Conservation (phyloP, 2,113 vertebrate species). For the Etia nguti region DNA sequence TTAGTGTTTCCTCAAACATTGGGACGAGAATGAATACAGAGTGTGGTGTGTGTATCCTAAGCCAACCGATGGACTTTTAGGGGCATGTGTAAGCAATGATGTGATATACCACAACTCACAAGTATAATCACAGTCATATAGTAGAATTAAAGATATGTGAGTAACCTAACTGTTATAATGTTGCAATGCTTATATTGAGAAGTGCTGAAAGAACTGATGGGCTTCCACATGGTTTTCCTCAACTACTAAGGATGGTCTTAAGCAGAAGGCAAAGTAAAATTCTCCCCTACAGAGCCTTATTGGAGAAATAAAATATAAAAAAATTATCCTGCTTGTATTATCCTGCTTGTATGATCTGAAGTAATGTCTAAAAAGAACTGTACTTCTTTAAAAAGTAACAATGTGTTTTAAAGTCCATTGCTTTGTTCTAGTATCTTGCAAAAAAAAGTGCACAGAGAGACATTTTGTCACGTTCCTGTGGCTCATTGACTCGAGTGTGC, state of each 20-base stretch:
- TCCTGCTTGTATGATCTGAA: neutral
- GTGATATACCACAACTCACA: neutral
- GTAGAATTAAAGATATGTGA: neutral
- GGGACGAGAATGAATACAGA: neutral
- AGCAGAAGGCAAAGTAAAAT: neutral
- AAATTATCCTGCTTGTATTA: neutral
- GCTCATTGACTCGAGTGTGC: neutral
- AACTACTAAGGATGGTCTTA: neutral
- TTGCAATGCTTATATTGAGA: neutral
- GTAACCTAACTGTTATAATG: neutral
- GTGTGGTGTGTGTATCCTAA: neutral
- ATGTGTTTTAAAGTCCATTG: neutral
- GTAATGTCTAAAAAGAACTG: neutral
- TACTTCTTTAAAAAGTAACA: neutral
- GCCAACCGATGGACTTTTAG: neutral
- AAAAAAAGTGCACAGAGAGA: neutral
- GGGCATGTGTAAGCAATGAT: neutral
- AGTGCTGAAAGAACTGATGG: neutral
- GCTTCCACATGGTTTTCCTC: neutral
- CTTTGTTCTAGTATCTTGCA: neutral
- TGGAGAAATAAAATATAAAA: neutral
- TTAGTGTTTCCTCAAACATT: constrained; percentile 4
- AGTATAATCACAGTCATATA: neutral
- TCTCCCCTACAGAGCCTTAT: neutral
- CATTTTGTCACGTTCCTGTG: neutral